Evolutionary conservation across 2,888 invertebrate species (phyloP).

Genomic region (Cataglyphis cursor): DNA sequence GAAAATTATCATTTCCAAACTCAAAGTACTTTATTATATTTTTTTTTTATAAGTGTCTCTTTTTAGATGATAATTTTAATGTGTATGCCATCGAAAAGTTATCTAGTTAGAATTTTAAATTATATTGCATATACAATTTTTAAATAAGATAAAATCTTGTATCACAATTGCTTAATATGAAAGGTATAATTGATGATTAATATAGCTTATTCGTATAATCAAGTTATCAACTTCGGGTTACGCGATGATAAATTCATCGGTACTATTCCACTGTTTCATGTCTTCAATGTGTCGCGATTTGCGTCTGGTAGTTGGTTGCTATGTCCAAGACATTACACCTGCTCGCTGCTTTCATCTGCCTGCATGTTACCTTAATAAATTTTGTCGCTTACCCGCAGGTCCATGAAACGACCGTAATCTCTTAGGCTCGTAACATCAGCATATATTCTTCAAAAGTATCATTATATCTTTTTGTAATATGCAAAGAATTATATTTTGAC

Average conservation of each 20-base stretch:
- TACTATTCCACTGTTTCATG: conserved; percentile 50
- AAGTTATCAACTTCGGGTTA: conserved; percentile 7
- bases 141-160: background rate
- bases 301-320: conserved; percentile 71
- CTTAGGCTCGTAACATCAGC: conserved; percentile 40
- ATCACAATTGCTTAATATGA: background rate
- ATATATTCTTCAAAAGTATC: conserved; percentile 35
- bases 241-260: conserved; percentile 39
- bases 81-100: background rate
- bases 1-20: conserved; percentile 27
- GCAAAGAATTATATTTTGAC: conserved; percentile 16
- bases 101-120: background rate
- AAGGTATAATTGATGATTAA: background rate
- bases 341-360: conserved; percentile 36
- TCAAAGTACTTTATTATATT: background rate
- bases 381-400: conserved; percentile 65
- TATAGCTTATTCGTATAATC: background rate
- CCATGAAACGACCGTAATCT: conserved; percentile 52
- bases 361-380: conserved; percentile 72
- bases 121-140: background rate
- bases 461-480: conserved; percentile 9
- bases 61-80: background rate
- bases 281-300: conserved; percentile 77
- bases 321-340: conserved; percentile 32
- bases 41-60: background rate